A percentile compares a stretch with the other conserved stretches of the same genome.
Evolutionary conservation across 2,888 invertebrate species (phyloP).

Genomic region (Latrodectus elegans): DNA sequence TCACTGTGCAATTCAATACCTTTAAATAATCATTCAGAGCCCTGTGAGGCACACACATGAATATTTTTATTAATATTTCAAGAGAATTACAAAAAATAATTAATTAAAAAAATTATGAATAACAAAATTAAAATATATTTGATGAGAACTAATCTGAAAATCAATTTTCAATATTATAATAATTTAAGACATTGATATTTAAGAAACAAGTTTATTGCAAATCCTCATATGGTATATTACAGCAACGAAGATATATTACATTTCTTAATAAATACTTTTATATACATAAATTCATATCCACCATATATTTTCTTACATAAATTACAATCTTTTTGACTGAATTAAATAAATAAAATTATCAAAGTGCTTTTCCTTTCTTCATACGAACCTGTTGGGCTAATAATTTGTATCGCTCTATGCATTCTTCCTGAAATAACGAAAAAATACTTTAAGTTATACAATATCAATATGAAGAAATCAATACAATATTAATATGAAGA

Average conservation of each 20-base stretch:
- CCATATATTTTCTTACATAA: not conserved
- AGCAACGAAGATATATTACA: constrained; percentile 46
- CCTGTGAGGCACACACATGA: too few relatives aligned
- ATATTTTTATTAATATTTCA: too few relatives aligned
- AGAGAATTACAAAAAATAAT: too few relatives aligned
- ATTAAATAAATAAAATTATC: constrained; percentile 4
- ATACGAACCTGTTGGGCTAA: constrained; percentile 62
- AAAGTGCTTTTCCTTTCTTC: constrained; percentile 67
- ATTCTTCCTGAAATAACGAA: constrained; percentile 62
- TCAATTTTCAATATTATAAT: too few relatives aligned
- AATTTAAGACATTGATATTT: not conserved
- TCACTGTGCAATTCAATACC: too few relatives aligned
- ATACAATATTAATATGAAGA: constrained; percentile 4
- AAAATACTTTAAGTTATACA: not conserved
- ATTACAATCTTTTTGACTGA: constrained; percentile 3
- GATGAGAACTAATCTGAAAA: too few relatives aligned
- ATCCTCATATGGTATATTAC: constrained; percentile 30
- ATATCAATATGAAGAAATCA: constrained; percentile 1
- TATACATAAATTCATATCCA: not conserved
- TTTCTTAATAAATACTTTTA: not conserved
- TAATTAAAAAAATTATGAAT: too few relatives aligned
- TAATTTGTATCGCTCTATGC: constrained; percentile 63
- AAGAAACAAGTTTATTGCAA: constrained; percentile 33
- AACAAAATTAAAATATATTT: too few relatives aligned
- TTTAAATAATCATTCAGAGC: too few relatives aligned